phyloP scores from a whole-genome alignment of 2,797 vertebrate species.

The Danio aesculapii region DNA sequence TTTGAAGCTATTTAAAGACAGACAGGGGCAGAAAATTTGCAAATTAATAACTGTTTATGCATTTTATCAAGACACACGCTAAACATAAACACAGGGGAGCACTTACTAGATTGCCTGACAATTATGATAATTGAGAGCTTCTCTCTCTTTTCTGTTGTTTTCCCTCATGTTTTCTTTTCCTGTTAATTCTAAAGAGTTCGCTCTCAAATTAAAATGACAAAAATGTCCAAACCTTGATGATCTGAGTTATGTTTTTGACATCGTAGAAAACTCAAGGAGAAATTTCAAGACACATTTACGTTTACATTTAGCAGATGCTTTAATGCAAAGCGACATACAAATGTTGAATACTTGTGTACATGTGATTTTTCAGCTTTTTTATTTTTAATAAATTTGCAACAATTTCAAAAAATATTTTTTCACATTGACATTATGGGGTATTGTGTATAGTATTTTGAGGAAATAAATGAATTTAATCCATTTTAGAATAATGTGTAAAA shows the following conservation, averaged over 20 bases:
- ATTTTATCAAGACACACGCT: slow-evolving; percentile 57
- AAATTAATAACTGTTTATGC: slow-evolving; percentile 60
- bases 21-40: slow-evolving; percentile 53
- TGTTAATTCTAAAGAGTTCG: neutral
- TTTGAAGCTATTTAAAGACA: slow-evolving; percentile 45
- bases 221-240: neutral
- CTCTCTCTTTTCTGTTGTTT: neutral
- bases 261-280: neutral
- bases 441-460: too few relatives aligned
- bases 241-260: neutral
- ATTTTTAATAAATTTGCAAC: too few relatives aligned
- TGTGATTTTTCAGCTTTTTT: too few relatives aligned
- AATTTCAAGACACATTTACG: too few relatives aligned
- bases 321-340: too few relatives aligned
- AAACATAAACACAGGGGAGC: slow-evolving; percentile 51
- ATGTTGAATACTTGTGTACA: too few relatives aligned
- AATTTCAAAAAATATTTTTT: too few relatives aligned
- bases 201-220: neutral
- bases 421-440: too few relatives aligned
- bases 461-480: too few relatives aligned
- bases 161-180: neutral
- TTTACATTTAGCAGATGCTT: too few relatives aligned
- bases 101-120: slow-evolving; percentile 13
- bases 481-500: too few relatives aligned
- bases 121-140: slow-evolving; percentile 38